These are phyloP conservation scores for Lydus trimaculatus DNA, from an alignment of 2,888 invertebrate species.

Conservation along the genomic window DNA sequence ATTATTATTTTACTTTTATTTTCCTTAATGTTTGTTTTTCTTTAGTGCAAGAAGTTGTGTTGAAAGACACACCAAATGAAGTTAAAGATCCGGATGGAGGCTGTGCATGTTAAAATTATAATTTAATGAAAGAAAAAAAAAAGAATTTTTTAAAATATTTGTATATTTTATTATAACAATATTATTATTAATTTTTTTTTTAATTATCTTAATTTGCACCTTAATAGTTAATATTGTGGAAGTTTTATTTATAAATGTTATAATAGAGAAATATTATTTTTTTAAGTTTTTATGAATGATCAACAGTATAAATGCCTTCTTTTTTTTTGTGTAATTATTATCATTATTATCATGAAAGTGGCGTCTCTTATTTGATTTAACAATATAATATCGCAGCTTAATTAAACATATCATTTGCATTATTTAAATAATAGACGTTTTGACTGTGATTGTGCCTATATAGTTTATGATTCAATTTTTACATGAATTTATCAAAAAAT, in stretches of 20 bases:
- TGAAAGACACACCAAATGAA: slow-evolving; percentile 96
- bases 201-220: background rate
- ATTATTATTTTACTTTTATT: slow-evolving; percentile 57
- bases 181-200: background rate
- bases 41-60: slow-evolving; percentile 97
- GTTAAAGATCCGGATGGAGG: slow-evolving; percentile 91
- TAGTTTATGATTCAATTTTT: background rate
- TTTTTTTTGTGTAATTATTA: too few species aligned
- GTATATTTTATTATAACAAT: slow-evolving; percentile 19
- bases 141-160: slow-evolving; percentile 18
- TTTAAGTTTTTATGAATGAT: slow-evolving; percentile 1
- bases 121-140: slow-evolving; percentile 14
- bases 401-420: slow-evolving; percentile 20
- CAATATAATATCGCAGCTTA: slow-evolving; percentile 10
- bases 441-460: slow-evolving; percentile 17
- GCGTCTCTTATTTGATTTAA: slow-evolving; percentile 3
- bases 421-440: slow-evolving; percentile 14
- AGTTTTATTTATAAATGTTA: slow-evolving; percentile 1
- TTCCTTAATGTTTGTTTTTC: slow-evolving; percentile 67
- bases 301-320: background rate
- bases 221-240: background rate
- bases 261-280: background rate
- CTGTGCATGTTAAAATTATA: slow-evolving; percentile 81
- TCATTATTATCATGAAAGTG: background rate
- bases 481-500: background rate